Evolutionary conservation across 2,888 invertebrate species (phyloP).

Genomic region (Polyploca ridens): DNA sequence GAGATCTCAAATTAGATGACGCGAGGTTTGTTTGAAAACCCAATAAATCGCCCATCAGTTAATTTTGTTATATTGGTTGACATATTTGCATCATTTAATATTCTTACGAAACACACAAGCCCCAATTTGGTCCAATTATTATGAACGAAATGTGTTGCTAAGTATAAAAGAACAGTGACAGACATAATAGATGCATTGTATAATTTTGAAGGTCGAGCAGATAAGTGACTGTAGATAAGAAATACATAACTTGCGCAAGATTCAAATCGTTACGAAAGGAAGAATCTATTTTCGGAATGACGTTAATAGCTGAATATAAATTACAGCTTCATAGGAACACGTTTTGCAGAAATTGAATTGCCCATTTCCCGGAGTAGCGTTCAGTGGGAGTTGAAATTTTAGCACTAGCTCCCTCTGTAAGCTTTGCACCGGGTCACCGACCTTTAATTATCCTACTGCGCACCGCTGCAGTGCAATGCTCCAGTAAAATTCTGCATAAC

Average conservation of each 20-base stretch:
- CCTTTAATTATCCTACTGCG: constrained; percentile 77
- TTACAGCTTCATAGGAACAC: constrained; percentile 21
- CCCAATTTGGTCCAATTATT: neutral
- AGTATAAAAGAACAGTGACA: neutral
- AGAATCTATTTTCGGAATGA: neutral
- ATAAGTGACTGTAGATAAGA: constrained; percentile 39
- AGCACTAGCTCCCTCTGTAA: constrained; percentile 69
- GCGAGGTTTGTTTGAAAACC: neutral
- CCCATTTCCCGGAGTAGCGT: constrained; percentile 47
- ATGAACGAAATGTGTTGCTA: neutral
- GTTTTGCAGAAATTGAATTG: constrained; percentile 40
- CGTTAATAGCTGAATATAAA: constrained; percentile 1
- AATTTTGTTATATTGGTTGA: neutral
- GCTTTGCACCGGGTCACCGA: constrained; percentile 65
- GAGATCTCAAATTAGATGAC: neutral
- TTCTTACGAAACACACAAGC: neutral
- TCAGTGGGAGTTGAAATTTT: constrained; percentile 57
- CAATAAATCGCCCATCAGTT: neutral
- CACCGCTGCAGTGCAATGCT: constrained; percentile 77
- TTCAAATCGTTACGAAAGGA: constrained; percentile 17
- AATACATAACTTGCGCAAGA: constrained; percentile 20
- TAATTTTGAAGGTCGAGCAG: constrained; percentile 42
- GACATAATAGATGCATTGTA: constrained; percentile 2
- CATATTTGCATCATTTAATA: neutral
- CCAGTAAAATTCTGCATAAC: constrained; percentile 82